Percentiles rank a stretch among this genome's conserved stretches.
These are phyloP conservation scores for Columba janthina DNA, from an alignment of 2,113 vertebrate species.

Conservation along the genomic window DNA sequence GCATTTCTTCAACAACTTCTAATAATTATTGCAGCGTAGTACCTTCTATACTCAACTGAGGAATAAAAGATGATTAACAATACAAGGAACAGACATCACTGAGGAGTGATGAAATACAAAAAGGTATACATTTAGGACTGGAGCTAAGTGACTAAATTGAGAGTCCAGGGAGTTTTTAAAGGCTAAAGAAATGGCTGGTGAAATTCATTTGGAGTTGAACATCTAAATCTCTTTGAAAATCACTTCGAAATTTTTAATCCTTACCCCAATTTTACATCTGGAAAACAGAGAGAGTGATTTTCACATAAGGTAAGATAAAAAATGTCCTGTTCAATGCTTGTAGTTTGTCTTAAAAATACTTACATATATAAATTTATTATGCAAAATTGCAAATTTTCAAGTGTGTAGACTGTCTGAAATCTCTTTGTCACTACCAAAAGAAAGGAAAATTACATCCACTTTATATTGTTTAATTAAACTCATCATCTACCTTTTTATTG, in stretches of 20 bases:
- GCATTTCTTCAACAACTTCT: neutral
- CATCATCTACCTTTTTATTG: neutral
- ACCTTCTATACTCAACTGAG: neutral
- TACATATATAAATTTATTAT: neutral
- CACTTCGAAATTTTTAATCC: neutral
- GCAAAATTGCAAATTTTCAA: neutral
- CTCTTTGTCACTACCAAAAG: neutral
- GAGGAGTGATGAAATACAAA: neutral
- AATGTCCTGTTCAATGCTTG: neutral
- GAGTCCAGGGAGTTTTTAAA: neutral
- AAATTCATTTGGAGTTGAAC: neutral
- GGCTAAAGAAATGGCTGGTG: neutral
- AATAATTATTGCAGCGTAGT: neutral
- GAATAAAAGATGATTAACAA: neutral
- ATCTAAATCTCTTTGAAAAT: neutral
- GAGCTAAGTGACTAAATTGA: neutral
- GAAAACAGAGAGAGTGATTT: neutral
- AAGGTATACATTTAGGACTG: neutral
- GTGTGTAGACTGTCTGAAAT: neutral
- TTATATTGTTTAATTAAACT: neutral
- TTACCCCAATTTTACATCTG: neutral
- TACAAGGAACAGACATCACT: neutral
- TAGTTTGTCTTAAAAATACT: neutral
- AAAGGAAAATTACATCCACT: neutral
- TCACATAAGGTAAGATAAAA: neutral